These are phyloP conservation scores for Erpetoichthys calabaricus DNA, from an alignment of 2,797 vertebrate genomes.

Conservation along the genomic window DNA sequence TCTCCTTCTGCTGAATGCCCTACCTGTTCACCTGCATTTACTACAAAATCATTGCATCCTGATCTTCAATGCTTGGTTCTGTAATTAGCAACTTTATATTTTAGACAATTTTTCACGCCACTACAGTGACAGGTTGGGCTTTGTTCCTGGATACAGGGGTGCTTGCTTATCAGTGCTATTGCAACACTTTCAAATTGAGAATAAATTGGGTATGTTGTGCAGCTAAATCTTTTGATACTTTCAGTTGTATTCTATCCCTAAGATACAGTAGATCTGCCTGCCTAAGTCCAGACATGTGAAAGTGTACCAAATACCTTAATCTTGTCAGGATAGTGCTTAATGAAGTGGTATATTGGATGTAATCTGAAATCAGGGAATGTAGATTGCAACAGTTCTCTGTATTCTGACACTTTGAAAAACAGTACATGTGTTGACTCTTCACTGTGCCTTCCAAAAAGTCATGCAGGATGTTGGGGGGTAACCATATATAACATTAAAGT, in stretches of 20 bases:
- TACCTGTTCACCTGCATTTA: slow-evolving; percentile 7
- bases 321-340: slow-evolving; percentile 2
- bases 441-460: background rate
- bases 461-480: too few relatives aligned
- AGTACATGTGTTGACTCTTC: slow-evolving; percentile 13
- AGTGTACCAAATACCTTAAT: slow-evolving; percentile 1
- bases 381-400: slow-evolving; percentile 11
- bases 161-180: slow-evolving; percentile 2
- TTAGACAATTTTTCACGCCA: slow-evolving; percentile 11
- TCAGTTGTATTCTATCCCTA: slow-evolving; percentile 7
- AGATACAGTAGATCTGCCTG: slow-evolving; percentile 6
- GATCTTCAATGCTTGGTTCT: slow-evolving; percentile 7
- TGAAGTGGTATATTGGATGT: slow-evolving; percentile 16
- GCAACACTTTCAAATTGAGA: slow-evolving; percentile 10
- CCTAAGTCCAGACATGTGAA: slow-evolving; percentile 1
- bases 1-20: slow-evolving; percentile 2
- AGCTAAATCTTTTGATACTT: slow-evolving; percentile 11
- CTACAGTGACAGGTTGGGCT: slow-evolving; percentile 7
- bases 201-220: slow-evolving; percentile 10
- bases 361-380: slow-evolving; percentile 14
- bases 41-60: too few relatives aligned
- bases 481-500: too few relatives aligned
- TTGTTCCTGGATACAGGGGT: slow-evolving; percentile 7
- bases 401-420: slow-evolving; percentile 12
- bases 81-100: slow-evolving; percentile 11